Conservation (phyloP, 2,888 invertebrate species). For the Leucania comma region DNA sequence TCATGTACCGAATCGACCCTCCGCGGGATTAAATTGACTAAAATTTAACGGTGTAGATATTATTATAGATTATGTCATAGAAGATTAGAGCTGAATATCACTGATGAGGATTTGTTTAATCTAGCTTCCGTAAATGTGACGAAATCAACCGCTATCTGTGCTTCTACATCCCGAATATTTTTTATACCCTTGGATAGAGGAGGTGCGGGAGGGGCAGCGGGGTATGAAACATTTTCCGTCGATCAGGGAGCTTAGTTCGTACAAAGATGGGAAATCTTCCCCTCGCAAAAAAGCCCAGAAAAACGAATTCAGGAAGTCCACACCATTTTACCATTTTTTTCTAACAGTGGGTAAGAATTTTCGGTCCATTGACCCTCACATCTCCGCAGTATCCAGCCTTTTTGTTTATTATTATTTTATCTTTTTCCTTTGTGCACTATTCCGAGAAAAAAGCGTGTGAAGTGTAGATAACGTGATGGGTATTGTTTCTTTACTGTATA, state of each 20-base stretch:
- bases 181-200: background rate
- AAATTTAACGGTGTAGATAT: no score
- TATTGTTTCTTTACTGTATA: slow-evolving; percentile 39
- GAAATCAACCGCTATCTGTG: background rate
- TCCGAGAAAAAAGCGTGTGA: slow-evolving; percentile 34
- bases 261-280: slow-evolving; percentile 7
- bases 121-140: background rate
- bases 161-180: background rate
- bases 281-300: slow-evolving; percentile 1
- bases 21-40: no score
- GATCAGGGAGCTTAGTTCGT: background rate
- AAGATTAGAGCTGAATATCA: no score
- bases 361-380: slow-evolving; percentile 40
- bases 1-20: no score
- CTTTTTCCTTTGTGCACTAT: slow-evolving; percentile 20
- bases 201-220: background rate
- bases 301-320: slow-evolving; percentile 17
- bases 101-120: background rate
- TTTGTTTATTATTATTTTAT: slow-evolving; percentile 37
- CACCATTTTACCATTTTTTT: slow-evolving; percentile 25
- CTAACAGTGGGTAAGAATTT: slow-evolving; percentile 23
- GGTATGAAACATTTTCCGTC: background rate
- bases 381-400: slow-evolving; percentile 27
- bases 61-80: no score
- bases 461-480: slow-evolving; percentile 26